Conservation (phyloP, 2,888 invertebrate species). For the Eupithecia tripunctaria region DNA sequence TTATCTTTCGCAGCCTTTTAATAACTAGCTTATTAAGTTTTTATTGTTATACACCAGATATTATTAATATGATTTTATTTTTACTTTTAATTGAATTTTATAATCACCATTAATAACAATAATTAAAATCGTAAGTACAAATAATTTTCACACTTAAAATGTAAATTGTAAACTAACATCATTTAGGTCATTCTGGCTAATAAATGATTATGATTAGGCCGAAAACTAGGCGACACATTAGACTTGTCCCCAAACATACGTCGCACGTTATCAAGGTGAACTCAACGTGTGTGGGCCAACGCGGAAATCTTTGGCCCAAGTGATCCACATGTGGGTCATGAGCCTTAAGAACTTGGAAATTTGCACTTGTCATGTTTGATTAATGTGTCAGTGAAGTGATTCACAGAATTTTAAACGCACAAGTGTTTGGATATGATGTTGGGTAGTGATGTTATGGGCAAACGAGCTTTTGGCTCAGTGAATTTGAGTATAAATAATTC, state of each 20-base stretch:
- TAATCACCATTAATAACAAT: too few relatives aligned
- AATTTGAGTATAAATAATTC: not conserved
- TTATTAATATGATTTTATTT: too few relatives aligned
- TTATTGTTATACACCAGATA: too few relatives aligned
- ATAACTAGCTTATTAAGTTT: too few relatives aligned
- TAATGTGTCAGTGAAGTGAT: conserved; percentile 44
- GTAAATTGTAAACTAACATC: too few relatives aligned
- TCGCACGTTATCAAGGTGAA: conserved; percentile 27
- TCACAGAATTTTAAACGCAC: conserved; percentile 31
- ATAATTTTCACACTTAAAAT: too few relatives aligned
- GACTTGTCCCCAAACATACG: not conserved
- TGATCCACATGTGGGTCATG: conserved; percentile 29
- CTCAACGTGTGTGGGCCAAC: conserved; percentile 31
- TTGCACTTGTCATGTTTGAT: conserved; percentile 46
- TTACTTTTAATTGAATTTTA: too few relatives aligned
- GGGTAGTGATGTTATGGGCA: conserved; percentile 23
- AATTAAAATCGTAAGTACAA: too few relatives aligned
- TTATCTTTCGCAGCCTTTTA: too few relatives aligned
- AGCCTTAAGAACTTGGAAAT: conserved; percentile 41
- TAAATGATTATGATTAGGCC: not conserved
- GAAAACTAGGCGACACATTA: not conserved
- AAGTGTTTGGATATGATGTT: conserved; percentile 25
- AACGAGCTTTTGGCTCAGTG: not conserved
- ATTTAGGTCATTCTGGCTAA: too few relatives aligned
- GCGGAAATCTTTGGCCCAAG: conserved; percentile 34